A percentile compares a stretch with the other conserved stretches of the same genome.
phyloP scores from a whole-genome alignment of 2,888 invertebrate genomes.

The Drosophila acutilabella region DNA sequence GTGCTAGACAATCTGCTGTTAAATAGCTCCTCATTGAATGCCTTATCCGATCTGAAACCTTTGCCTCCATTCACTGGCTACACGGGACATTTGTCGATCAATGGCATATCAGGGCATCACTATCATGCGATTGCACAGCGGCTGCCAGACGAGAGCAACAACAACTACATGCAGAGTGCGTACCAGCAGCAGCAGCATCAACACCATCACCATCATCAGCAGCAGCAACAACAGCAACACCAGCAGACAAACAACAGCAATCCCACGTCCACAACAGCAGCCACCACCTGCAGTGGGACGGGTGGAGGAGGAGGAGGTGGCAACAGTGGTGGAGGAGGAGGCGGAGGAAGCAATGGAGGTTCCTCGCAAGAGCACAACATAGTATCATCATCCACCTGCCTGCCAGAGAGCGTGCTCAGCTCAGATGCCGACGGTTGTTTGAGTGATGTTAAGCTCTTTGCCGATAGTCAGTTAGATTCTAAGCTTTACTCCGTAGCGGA shows the following conservation, averaged over 20 bases:
- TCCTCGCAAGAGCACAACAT: constrained; percentile 88
- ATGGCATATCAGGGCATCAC: constrained; percentile 94
- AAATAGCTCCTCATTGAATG: constrained; percentile 86
- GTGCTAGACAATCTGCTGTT: constrained; percentile 89
- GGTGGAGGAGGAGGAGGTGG: constrained; percentile 34
- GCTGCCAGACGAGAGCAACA: constrained; percentile 91
- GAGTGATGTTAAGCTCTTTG: constrained; percentile 88
- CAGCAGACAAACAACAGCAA: constrained; percentile 67
- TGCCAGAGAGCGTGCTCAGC: constrained; percentile 87
- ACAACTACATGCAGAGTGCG: constrained; percentile 88
- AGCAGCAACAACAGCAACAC: constrained; percentile 49
- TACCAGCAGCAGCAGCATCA: constrained; percentile 82
- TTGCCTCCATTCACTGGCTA: constrained; percentile 94
- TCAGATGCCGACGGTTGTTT: constrained; percentile 85
- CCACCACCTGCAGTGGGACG: constrained; percentile 66
- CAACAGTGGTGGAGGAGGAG: constrained; percentile 44
- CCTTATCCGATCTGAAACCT: constrained; percentile 92
- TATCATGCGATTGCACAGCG: constrained; percentile 93
- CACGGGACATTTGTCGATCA: constrained; percentile 94
- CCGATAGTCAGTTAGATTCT: constrained; percentile 86
- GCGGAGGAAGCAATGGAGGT: constrained; percentile 48
- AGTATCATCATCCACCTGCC: constrained; percentile 90
- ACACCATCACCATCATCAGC: constrained; percentile 56
- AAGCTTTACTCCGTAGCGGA: constrained; percentile 86
- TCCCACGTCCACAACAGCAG: constrained; percentile 69